Evolutionary conservation across 2,888 invertebrate genomes (phyloP).

Genomic region (Lycophotia porphyrea): DNA sequence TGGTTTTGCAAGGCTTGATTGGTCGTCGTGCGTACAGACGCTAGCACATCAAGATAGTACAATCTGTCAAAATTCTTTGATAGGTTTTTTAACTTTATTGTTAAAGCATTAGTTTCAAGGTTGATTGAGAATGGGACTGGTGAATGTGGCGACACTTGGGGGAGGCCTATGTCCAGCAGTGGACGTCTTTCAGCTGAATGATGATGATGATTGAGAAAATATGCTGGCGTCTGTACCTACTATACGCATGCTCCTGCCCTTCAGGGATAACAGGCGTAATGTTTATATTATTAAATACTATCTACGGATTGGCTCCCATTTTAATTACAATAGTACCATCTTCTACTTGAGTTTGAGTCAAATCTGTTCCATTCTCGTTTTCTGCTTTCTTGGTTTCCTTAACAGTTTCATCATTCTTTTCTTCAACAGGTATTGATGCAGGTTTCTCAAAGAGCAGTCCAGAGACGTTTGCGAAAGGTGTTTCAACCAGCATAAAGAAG

Average conservation of each 20-base stretch:
- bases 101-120: too few relatives aligned
- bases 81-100: too few relatives aligned
- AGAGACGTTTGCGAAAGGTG: conserved; percentile 22
- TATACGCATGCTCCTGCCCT: not conserved
- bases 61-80: too few relatives aligned
- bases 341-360: conserved; percentile 10
- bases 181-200: too few relatives aligned
- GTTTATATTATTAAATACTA: not conserved
- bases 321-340: conserved; percentile 7
- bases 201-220: too few relatives aligned
- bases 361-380: not conserved
- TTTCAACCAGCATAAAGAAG: conserved; percentile 36
- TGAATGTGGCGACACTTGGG: too few relatives aligned
- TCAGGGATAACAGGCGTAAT: not conserved
- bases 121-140: too few relatives aligned
- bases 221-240: too few relatives aligned
- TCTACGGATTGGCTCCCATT: conserved; percentile 7
- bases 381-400: not conserved
- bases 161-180: too few relatives aligned
- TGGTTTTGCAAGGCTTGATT: not conserved
- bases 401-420: not conserved
- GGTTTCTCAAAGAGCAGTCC: not conserved
- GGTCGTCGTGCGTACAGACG: not conserved
- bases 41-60: too few relatives aligned
- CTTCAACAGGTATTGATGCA: not conserved